phyloP scores from a whole-genome alignment of 2,888 invertebrate genomes.

The Esperia sulphurella region DNA sequence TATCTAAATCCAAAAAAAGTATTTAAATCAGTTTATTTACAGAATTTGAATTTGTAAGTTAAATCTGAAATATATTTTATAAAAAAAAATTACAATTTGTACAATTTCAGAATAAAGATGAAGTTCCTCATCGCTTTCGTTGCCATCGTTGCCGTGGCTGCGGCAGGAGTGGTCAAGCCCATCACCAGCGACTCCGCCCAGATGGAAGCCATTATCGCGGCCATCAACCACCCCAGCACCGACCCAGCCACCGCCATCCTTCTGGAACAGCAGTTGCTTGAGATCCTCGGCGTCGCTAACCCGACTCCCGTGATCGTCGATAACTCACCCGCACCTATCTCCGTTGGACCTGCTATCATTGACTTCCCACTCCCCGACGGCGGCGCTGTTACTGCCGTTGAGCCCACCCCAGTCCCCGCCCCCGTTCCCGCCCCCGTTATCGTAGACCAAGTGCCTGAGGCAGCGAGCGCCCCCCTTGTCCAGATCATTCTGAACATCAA shows the following conservation, averaged over 20 bases:
- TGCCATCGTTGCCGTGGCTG: conserved; percentile 40
- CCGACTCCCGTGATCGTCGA: conserved; percentile 25
- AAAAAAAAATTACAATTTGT: not conserved
- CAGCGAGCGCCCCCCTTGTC: conserved; percentile 20
- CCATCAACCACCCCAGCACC: conserved; percentile 48
- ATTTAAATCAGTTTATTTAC: too few relatives aligned
- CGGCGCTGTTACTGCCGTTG: conserved; percentile 3
- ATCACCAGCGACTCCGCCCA: conserved; percentile 13
- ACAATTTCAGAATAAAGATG: conserved; percentile 38
- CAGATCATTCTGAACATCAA: conserved; percentile 38
- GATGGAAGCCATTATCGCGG: conserved; percentile 39
- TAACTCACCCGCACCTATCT: conserved; percentile 15
- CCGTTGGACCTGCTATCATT: conserved; percentile 16
- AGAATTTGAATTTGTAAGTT: too few relatives aligned
- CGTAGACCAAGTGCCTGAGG: not conserved
- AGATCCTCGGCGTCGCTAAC: conserved; percentile 25
- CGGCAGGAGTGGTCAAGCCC: conserved; percentile 32
- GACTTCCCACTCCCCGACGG: conserved; percentile 5
- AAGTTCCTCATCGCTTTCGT: conserved; percentile 50
- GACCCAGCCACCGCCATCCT: conserved; percentile 45
- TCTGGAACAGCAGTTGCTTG: conserved; percentile 33
- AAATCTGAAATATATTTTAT: too few relatives aligned
- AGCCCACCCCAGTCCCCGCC: conserved; percentile 7
- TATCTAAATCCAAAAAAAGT: too few relatives aligned
- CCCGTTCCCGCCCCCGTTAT: not conserved